A percentile compares a stretch with the other conserved stretches of the same genome.
These are phyloP conservation scores for Proteles cristata DNA, from an alignment of 2,113 vertebrate genomes.

Conservation along the genomic window DNA sequence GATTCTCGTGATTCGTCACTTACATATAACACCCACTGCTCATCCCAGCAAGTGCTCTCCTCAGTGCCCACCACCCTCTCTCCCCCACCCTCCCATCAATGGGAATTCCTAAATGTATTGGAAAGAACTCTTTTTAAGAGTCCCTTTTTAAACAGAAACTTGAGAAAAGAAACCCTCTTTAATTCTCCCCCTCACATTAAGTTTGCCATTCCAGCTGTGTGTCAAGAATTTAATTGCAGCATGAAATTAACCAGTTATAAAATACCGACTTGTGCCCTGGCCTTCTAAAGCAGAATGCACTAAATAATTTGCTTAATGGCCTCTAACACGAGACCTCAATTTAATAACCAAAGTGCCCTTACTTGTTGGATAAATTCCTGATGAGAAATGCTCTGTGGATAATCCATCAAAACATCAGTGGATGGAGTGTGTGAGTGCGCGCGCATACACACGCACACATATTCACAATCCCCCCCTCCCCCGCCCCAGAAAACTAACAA, in stretches of 20 bases:
- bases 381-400: slow-evolving; percentile 76
- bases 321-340: slow-evolving; percentile 85
- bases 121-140: slow-evolving; percentile 61
- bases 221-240: slow-evolving; percentile 88
- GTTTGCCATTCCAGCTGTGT: slow-evolving; percentile 84
- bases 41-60: too few species aligned
- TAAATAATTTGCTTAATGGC: slow-evolving; percentile 90
- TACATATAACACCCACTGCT: too few species aligned
- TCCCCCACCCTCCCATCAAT: too few species aligned
- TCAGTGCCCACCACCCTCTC: too few species aligned
- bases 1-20: too few species aligned
- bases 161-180: slow-evolving; percentile 73
- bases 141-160: slow-evolving; percentile 73
- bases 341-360: slow-evolving; percentile 88
- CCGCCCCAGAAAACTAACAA: too few species aligned
- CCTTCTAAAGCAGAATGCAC: slow-evolving; percentile 82
- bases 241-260: slow-evolving; percentile 87
- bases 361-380: slow-evolving; percentile 84
- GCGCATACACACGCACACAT: background rate
- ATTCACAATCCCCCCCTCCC: background rate
- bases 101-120: slow-evolving; percentile 70
- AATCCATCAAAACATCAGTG: slow-evolving; percentile 81
- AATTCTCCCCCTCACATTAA: slow-evolving; percentile 82
- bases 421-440: slow-evolving; percentile 58
- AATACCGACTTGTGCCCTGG: slow-evolving; percentile 83